Percentiles rank a stretch among this genome's conserved stretches.
Conservation (phyloP, 2,888 invertebrate genomes). For the Agrypnus murinus region DNA sequence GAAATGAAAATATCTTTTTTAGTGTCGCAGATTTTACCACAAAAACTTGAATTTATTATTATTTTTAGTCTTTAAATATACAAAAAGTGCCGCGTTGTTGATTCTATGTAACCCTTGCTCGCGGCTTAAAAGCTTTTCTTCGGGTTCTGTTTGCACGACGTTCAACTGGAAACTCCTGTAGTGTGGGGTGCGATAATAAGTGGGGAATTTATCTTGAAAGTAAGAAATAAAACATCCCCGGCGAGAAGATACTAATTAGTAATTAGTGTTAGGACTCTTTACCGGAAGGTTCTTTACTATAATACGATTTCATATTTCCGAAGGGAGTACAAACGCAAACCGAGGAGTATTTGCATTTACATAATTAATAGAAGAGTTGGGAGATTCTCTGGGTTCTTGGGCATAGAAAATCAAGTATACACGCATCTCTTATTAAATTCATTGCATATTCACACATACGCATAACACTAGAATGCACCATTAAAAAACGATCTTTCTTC, state of each 20-base stretch:
- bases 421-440: conserved; percentile 1
- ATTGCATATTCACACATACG: neutral
- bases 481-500: neutral
- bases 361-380: conserved; percentile 13
- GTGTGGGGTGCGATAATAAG: conserved; percentile 11
- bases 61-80: conserved; percentile 13
- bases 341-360: conserved; percentile 14
- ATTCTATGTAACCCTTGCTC: conserved; percentile 31
- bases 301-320: conserved; percentile 26
- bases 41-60: conserved; percentile 1
- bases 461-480: neutral
- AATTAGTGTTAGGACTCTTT: neutral
- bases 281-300: conserved; percentile 19
- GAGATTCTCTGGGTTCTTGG: neutral
- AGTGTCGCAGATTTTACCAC: neutral
- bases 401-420: conserved; percentile 1
- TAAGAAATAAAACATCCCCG: conserved; percentile 20
- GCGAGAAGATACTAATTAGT: conserved; percentile 21
- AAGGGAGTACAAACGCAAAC: neutral
- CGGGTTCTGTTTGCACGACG: conserved; percentile 21
- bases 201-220: conserved; percentile 22
- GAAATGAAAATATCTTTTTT: neutral
- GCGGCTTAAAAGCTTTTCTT: conserved; percentile 38
- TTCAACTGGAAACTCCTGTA: conserved; percentile 19
- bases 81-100: conserved; percentile 30